Evolutionary conservation across 2,888 invertebrate genomes (phyloP), one percentile per base, ranked within the genome.

Genomic region (Melinaea marsaeus): DNA sequence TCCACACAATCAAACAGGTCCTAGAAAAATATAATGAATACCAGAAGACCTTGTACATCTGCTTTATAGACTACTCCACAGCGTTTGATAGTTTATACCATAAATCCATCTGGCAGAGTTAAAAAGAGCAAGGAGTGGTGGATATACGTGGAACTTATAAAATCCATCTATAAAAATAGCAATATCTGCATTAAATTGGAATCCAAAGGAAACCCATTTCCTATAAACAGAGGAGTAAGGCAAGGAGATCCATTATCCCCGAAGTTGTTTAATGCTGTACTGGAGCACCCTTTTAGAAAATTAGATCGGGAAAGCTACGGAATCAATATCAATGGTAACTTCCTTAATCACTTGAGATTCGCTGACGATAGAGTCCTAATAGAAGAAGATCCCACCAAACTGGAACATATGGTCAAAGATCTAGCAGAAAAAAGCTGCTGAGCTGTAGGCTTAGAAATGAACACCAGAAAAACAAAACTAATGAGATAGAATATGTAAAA

Each of bases 1-100:
- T 72, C 9, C 67, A 68, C 45, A 69, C 67, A 13, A 13, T 67
- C 7, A 64, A 65, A 61, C 64, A 62, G 13, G 9, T 66, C 4
- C 55, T 69, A 11, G 59, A 70, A 45, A 71, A 68, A 22, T 22
- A 22, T 22, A 22, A 22, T 22, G 22, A 22, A 22, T 22, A 22
- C 22, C 22, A 22, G 22, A 65, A 63, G 57, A 7, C 47, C 34
- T n/a, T 68, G 5, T 66, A 64, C 45, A 58, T 69, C 4, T 61
- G 62, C 3, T 69, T 65, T 42, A 67, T 68, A 4, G 70, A 64
- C 57, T 67, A 63, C 48, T 55, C 60, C 45, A 35, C 4, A 35
- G 35, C 35, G 6, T 35, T 35, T 35, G 35, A 35, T 35, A 35
- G 35, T 6, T 6, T 35, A 35, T 5, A 35, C 4, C 35, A 35